Percentiles rank a stretch among this genome's conserved stretches.
Conservation (phyloP, 2,113 vertebrate genomes). For the Brachypodius melanocephalos region DNA sequence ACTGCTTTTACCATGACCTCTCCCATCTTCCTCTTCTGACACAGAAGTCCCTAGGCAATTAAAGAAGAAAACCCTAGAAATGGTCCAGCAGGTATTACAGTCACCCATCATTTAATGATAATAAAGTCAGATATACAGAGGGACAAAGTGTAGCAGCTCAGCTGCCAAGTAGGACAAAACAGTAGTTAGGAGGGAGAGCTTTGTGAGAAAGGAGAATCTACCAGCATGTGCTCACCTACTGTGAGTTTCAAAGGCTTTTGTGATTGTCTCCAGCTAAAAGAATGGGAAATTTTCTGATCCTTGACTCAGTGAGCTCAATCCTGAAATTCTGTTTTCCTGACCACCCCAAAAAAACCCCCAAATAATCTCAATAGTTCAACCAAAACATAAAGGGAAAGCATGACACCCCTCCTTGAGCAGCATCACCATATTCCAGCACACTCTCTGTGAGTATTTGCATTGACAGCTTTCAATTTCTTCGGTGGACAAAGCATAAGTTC, state of each 20-base stretch:
- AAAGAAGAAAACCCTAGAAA: not conserved
- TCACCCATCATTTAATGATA: not conserved
- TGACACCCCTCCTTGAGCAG: not conserved
- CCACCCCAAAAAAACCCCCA: not conserved
- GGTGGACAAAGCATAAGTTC: not conserved
- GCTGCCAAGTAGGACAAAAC: not conserved
- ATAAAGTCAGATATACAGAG: not conserved
- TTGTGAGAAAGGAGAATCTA: not conserved
- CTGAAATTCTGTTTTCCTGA: not conserved
- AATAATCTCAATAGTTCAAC: not conserved
- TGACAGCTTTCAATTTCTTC: not conserved
- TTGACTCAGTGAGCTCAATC: not conserved
- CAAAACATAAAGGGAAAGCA: not conserved
- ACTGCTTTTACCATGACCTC: not conserved
- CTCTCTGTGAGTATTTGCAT: rapidly evolving
- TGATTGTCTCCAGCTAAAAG: not conserved
- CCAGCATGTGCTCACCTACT: not conserved
- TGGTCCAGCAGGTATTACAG: not conserved
- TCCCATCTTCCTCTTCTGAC: not conserved
- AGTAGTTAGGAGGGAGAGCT: not conserved
- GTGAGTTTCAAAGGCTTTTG: not conserved
- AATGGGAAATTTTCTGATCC: not conserved
- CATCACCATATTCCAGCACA: rapidly evolving
- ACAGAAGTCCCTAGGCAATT: not conserved
- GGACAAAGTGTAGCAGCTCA: not conserved